These are phyloP conservation scores for Galleria mellonella DNA, from an alignment of 1,140 invertebrate genomes.

Conservation along the genomic window DNA sequence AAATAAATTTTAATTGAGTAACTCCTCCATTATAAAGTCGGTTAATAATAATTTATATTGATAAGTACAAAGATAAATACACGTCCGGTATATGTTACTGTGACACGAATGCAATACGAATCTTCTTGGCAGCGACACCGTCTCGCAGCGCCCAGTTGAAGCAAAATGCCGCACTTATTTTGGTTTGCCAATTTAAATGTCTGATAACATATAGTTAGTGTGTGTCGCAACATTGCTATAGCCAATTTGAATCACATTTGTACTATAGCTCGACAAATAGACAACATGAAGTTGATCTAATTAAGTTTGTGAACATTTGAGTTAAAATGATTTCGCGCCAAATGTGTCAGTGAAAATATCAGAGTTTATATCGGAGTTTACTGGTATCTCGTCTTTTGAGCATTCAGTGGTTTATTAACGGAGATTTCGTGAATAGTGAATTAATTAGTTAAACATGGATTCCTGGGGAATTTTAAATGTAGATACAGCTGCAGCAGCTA, in stretches of 20 bases:
- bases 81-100: slow-evolving; percentile 9
- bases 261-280: slow-evolving; percentile 14
- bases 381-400: not conserved
- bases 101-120: slow-evolving; percentile 58
- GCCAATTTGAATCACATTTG: slow-evolving; percentile 14
- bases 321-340: slow-evolving; percentile 19
- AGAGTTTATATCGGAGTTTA: too few species aligned
- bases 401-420: not conserved
- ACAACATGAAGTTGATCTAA: slow-evolving; percentile 11
- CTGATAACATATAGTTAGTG: slow-evolving; percentile 40
- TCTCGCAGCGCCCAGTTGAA: slow-evolving; percentile 50
- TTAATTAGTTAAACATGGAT: slow-evolving; percentile 70
- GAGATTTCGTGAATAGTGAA: not conserved
- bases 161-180: slow-evolving; percentile 74
- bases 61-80: too few species aligned
- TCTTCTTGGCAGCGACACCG: slow-evolving; percentile 49
- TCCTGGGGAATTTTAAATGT: slow-evolving; percentile 79
- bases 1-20: too few species aligned
- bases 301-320: not conserved
- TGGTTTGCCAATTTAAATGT: slow-evolving; percentile 70
- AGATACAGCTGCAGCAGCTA: slow-evolving; percentile 75
- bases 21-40: too few species aligned
- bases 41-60: too few species aligned
- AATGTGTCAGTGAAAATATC: slow-evolving; percentile 1
- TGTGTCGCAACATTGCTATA: not conserved